Conservation (phyloP, 2,113 vertebrate genomes). For the Onychostruthus taczanowskii region DNA sequence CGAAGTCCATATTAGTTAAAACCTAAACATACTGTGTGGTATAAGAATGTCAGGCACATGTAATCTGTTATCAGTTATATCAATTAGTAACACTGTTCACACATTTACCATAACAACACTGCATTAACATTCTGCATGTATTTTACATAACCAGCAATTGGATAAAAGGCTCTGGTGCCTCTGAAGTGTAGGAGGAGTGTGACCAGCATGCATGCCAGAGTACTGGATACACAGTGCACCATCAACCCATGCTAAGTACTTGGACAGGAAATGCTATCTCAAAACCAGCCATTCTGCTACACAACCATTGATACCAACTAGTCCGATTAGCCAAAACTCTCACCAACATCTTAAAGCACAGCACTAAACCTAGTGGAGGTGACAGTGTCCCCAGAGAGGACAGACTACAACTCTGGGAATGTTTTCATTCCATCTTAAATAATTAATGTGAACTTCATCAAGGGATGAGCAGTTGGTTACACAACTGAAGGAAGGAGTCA, state of each 20-base stretch:
- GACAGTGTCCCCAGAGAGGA: conserved; percentile 19
- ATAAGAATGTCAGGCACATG: conserved; percentile 71
- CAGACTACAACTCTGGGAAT: conserved; percentile 29
- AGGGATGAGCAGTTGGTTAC: neutral
- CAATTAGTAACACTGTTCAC: conserved; percentile 74
- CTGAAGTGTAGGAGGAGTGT: conserved; percentile 63
- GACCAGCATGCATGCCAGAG: conserved; percentile 70
- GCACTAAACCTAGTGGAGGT: conserved; percentile 53
- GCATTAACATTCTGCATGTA: conserved; percentile 69
- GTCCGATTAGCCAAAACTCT: conserved; percentile 45
- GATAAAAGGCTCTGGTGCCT: conserved; percentile 62
- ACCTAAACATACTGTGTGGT: conserved; percentile 68
- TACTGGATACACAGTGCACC: conserved; percentile 67
- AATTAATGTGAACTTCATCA: neutral
- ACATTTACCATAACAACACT: conserved; percentile 70
- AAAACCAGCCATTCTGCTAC: conserved; percentile 61
- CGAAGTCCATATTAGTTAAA: conserved; percentile 59
- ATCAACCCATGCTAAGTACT: conserved; percentile 66
- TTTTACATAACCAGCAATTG: conserved; percentile 74
- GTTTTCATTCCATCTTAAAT: conserved; percentile 4
- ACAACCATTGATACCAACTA: conserved; percentile 50
- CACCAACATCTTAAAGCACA: conserved; percentile 55
- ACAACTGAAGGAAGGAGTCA: neutral
- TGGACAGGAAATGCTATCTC: conserved; percentile 60
- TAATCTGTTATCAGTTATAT: conserved; percentile 67